Conservation (phyloP, 2,797 vertebrate genomes). For the Antrozous pallidus region DNA sequence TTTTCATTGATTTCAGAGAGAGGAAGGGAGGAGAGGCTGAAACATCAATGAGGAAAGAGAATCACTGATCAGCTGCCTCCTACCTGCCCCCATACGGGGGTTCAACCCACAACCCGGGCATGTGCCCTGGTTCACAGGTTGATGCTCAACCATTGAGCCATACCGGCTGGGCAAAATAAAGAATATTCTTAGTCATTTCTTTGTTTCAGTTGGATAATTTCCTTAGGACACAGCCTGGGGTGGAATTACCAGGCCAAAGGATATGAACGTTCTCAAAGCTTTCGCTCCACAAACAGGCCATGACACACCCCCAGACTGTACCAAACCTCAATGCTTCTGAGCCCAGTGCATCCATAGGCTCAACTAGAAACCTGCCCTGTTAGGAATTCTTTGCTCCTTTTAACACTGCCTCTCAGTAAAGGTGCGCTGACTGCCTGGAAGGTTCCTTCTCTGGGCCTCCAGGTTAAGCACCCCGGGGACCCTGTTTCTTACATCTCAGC, state of each 20-base stretch:
- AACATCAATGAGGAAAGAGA: not conserved
- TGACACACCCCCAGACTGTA: not conserved
- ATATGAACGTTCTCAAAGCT: not conserved
- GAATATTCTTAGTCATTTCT: not conserved
- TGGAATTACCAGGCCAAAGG: not conserved
- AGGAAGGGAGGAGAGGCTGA: not conserved
- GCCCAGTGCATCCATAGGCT: fast-evolving
- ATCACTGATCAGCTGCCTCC: not conserved
- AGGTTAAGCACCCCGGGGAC: not conserved
- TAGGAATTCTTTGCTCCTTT: not conserved
- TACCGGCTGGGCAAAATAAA: not conserved
- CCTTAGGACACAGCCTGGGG: not conserved
- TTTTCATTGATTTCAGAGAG: not conserved
- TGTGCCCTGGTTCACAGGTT: not conserved
- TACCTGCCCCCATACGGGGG: not conserved
- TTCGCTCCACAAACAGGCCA: not conserved
- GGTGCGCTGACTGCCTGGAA: not conserved
- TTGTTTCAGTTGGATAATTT: not conserved
- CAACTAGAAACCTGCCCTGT: not conserved
- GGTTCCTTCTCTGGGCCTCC: not conserved
- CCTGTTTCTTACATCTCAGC: not conserved
- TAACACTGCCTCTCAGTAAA: not conserved
- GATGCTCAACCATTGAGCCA: not conserved
- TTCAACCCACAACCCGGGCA: not conserved
- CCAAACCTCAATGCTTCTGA: not conserved